Evolutionary conservation across 1,140 invertebrate genomes (phyloP), one percentile per base, ranked within the genome.

Genomic region (Drosophila tropicalis): DNA sequence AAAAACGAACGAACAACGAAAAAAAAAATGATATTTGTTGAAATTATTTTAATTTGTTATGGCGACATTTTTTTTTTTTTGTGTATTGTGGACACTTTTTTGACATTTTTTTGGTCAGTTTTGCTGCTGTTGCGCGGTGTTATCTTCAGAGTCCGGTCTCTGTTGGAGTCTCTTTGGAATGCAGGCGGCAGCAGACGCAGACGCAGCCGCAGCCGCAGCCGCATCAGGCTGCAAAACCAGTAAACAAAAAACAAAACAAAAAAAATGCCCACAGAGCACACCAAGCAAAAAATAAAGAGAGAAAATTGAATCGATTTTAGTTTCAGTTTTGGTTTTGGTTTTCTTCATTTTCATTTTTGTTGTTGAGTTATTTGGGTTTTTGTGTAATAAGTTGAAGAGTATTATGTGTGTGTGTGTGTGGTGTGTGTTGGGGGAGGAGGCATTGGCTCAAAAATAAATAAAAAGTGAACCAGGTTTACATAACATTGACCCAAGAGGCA

Each of bases 401-500:
- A 76, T 83, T 83, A 80, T 83, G 81, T 76, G 25, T 56, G n/a
- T 61, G 54, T 60, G 40, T 75, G 40, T 74, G 73, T 63, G 40
- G 72, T 74, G 73, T 63, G 40, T 75, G 70, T 72, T 32, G 15
- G 15, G 56, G 56, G 44, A 51, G 44, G 44, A 70, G 70, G 72
- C 54, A 58, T 10, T 29, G 29, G 29, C 29, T 29, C 29, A 29
- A 29, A 19, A 36, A 29, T 22, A 22, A 32, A 67, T 66, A 63
- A 83, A 87, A 87, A 89, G 84, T 87, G 84, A 87, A 87, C 84
- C 84, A 87, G 80, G 84, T 89, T 87, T 87, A 89, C 84, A 87
- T 87, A 87, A 87, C 84, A 87, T 87, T 87, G 84, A 87, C 84
- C 84, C 84, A 87, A 63, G 62, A 41, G 39, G 25, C 62, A 63